Base-by-base conservation (phyloP, 2,888 invertebrate species). In the Globia sparganii region DNA sequence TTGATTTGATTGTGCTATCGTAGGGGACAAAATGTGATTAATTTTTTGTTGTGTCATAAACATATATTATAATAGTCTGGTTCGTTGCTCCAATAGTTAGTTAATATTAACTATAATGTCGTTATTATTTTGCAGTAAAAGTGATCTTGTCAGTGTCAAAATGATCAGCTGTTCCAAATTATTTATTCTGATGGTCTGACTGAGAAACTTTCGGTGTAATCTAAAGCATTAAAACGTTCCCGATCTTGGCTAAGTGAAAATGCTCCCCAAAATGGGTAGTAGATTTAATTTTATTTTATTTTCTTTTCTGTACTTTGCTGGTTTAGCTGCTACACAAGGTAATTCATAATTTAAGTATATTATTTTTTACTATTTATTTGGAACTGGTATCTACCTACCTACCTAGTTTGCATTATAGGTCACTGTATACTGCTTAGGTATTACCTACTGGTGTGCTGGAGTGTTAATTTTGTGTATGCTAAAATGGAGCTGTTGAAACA, bases 91-190 rank as follows among this genome's bases (percentile, higher is more conserved):
- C 25, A 37, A 43, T 53, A 28, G 8, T 34, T 31, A 64, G 8
- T 31, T 34, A 37, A 56, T 46, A 21, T n/a, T 37, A 53, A 34
- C 8, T 15, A 28, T 28, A n/a, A 37, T 53, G 34, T 62, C n/a
- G 1, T 21, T 72, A 18, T 61, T 58, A 46, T 4, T 37, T 28
- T 66, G n/a, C 21, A n/a, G 15, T 4, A 49, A 11, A 46, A 73
- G 49, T 59, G 62, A 70, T 64, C 43, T 69, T 71, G 72, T 75
- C 62, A 70, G 61, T 88, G 78, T 82, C 85, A 82, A 74, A 73
- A 72, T 80, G 69, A 81, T 87, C 87, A 87, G 87, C 87, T 87
- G 89, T 88, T 85, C 28, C 4, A 15, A 68, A 69, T 78, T 78
- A 80, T 72, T 66, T 53, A 64, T n/a, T 61, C 11, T 49, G 49